Percentiles rank a stretch among this genome's conserved stretches.
These are phyloP conservation scores for Dendrolimus pini DNA, from an alignment of 2,888 invertebrate genomes.

Conservation along the genomic window DNA sequence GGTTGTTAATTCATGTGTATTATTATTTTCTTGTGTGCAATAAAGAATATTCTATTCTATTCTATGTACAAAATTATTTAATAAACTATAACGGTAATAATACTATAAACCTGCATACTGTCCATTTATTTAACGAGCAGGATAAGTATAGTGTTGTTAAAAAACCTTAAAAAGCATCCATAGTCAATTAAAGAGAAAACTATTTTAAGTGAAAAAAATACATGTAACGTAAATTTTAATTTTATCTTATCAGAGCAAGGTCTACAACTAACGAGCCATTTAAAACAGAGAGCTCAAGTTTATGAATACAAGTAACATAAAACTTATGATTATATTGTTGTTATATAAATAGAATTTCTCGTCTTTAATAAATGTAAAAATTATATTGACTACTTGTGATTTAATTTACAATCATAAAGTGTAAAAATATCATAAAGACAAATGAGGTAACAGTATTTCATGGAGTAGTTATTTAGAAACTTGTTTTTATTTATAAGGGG, in stretches of 20 bases:
- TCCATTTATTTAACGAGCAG: slow-evolving; percentile 44
- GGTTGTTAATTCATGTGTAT: too few species aligned
- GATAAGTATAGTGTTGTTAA: slow-evolving; percentile 34
- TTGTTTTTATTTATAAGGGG: too few species aligned
- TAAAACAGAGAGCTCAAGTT: slow-evolving; percentile 34
- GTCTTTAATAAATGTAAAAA: too few species aligned
- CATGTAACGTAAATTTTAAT: slow-evolving; percentile 30
- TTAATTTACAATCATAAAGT: too few species aligned
- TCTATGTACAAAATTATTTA: too few species aligned
- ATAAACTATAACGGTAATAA: neutral
- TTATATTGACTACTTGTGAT: too few species aligned
- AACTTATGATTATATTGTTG: slow-evolving; percentile 38
- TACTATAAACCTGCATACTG: neutral
- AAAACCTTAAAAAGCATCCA: slow-evolving; percentile 42
- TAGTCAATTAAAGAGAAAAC: slow-evolving; percentile 57
- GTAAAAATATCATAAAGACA: too few species aligned
- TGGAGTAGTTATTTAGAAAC: too few species aligned
- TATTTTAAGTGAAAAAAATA: slow-evolving; percentile 31
- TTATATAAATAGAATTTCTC: slow-evolving; percentile 36
- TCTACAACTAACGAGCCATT: slow-evolving; percentile 32
- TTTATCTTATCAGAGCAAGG: slow-evolving; percentile 47
- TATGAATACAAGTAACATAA: slow-evolving; percentile 38
- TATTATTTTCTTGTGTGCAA: too few species aligned
- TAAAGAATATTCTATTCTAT: too few species aligned
- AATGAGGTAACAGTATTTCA: too few species aligned